Evolutionary conservation across 1,140 invertebrate genomes (phyloP), one percentile per base, ranked within the genome.

Genomic region (Nymphalis io): DNA sequence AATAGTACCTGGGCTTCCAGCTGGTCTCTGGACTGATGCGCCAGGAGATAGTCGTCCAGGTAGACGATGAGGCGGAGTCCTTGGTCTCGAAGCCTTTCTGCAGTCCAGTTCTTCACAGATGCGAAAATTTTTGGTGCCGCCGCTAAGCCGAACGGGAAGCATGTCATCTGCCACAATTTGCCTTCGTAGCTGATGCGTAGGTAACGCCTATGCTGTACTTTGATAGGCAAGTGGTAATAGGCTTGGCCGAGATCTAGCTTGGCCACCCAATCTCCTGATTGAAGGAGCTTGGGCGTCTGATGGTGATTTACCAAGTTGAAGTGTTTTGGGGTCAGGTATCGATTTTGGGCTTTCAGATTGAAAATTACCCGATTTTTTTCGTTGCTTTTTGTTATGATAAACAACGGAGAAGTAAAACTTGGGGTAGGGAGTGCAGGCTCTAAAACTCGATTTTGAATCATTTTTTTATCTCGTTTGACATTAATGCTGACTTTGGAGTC

Each of bases 181-280:
- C n/a, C n/a, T n/a, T n/a, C n/a, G n/a, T n/a, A n/a, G n/a, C n/a
- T n/a, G n/a, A n/a, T n/a, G n/a, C n/a, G n/a, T n/a, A n/a, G n/a
- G n/a, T n/a, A 82, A 15, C 80, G 18, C 40, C 74, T 67, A 48
- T 80, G 78, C 20, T 57, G 12, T 55, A 16, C 20, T 27, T 21
- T 58, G 39, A 79, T 71, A 3, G 73, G 72, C 11, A 82, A 8
- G 68, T 93, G 80, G 75, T 93, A 94, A 68, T 91, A 80, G 6
- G 69, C 78, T 21, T 80, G 78, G 40, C 70, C 70, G 38, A 83
- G 39, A 33, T 81, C 79, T 18, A 82, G 1, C 33, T 80, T 81
- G 13, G 61, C 62, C 72, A 82, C 70, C 69, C 68, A 81, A 33
- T 78, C 73, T 11, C 57, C 18, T 10, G 21, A 11, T 44, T 85